Evolutionary conservation across 2,797 vertebrate genomes (phyloP).

Genomic region (Scolopax rusticola): DNA sequence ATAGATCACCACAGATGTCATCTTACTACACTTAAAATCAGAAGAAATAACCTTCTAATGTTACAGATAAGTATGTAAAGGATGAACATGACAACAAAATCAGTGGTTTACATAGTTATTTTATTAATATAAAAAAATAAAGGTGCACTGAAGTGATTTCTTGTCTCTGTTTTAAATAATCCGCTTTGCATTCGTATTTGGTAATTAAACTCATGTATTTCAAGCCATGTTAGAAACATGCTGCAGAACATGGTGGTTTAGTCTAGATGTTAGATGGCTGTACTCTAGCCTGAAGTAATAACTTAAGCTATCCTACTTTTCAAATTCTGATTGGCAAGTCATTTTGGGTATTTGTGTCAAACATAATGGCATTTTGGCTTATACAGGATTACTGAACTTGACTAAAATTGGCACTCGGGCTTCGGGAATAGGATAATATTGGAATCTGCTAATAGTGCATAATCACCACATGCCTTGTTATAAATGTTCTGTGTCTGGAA

Average conservation of each 20-base stretch:
- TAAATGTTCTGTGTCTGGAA: slow-evolving; percentile 12
- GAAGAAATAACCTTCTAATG: not conserved
- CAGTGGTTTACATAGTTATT: not conserved
- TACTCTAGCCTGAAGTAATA: not conserved
- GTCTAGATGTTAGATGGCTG: not conserved
- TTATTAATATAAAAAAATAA: not conserved
- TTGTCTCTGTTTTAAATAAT: not conserved
- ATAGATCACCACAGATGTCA: not conserved
- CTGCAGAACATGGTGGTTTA: not conserved
- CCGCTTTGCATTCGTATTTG: not conserved
- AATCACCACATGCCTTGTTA: slow-evolving; percentile 13
- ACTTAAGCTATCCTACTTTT: slow-evolving; percentile 10
- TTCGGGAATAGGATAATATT: not conserved
- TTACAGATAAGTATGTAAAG: not conserved
- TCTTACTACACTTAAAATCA: not conserved
- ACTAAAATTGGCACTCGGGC: not conserved
- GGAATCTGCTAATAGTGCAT: slow-evolving; percentile 39
- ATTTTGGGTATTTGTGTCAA: slow-evolving; percentile 38
- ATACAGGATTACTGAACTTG: slow-evolving; percentile 44
- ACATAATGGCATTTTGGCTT: slow-evolving; percentile 54
- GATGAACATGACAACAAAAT: not conserved
- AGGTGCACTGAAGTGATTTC: not conserved
- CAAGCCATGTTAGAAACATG: not conserved
- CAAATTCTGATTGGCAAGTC: slow-evolving; percentile 27
- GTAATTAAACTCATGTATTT: not conserved